Evolutionary conservation across 2,888 invertebrate genomes (phyloP), one percentile per base, ranked within the genome.

Genomic region (Sarcophaga variegata): DNA sequence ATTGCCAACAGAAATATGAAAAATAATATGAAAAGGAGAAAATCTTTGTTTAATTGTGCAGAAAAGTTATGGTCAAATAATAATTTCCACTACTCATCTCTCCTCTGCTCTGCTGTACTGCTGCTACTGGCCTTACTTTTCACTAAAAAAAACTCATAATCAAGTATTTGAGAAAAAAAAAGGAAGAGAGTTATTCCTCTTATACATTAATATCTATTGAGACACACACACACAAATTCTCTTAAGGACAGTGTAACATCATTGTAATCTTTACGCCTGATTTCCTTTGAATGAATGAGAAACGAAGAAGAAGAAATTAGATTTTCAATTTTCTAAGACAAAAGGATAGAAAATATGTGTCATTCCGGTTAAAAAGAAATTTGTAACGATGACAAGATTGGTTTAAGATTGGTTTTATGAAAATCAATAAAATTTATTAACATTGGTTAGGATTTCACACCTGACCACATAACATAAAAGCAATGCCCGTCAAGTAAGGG

Each of bases 31-130:
- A 54, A 54, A 54, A 54, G 74, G 74, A 25, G 75, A 79, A 71
- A 70, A 70, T 78, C 75, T 75, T 69, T 78, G 78, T 75, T 74
- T 78, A 85, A 85, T 84, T 81, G 69, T 63, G 74, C 49, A 78
- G 74, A 85, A 85, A 80, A 75, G 20, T 75, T 80, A 60, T 84
- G 75, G 79, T 80, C 27, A 75, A 69, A 75, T 75, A 37, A 60
- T 60, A 1, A 64, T 79, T 60, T 27, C 27, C 3, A 49, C 49
- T 4, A 49, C 3, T 49, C 49, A 6, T 1, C 37, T 37, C 3
- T 49, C 49, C 37, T 1, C 37, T 37, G 37, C 10, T 8, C 37
- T 37, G 8, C 37, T 37, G 2, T 37, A 37, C 8, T 22, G 2
- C 8, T 45, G 3, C 4, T 54, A 3, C 0, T 59, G 4, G 4